Evolutionary conservation across 2,797 vertebrate species (phyloP).

Genomic region (Poeciliopsis paucimaculata): DNA sequence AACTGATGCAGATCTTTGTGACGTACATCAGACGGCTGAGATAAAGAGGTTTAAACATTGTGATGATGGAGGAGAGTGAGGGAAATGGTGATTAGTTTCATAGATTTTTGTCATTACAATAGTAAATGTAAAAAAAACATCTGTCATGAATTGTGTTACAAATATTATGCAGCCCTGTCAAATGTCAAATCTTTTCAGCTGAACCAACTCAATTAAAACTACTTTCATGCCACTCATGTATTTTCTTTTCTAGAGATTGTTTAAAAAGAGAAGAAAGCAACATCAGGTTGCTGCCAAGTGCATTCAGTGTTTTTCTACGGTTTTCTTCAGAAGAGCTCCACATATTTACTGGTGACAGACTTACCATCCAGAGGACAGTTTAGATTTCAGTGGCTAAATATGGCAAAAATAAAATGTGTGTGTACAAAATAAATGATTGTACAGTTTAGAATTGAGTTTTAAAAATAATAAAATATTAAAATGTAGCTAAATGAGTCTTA

Average conservation of each 20-base stretch:
- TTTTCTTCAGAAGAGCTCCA: background rate
- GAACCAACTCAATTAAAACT: background rate
- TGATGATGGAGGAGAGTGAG: background rate
- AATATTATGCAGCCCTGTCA: background rate
- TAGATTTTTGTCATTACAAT: background rate
- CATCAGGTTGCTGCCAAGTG: background rate
- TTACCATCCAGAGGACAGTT: background rate
- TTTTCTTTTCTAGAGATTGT: background rate
- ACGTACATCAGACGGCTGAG: background rate
- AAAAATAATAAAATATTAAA: background rate
- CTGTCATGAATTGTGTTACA: background rate
- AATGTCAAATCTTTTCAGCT: background rate
- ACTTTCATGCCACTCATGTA: background rate
- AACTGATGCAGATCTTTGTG: background rate
- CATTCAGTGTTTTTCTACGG: background rate
- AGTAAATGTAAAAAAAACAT: background rate
- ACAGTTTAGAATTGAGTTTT: background rate
- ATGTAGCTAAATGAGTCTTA: background rate
- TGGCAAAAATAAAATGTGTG: background rate
- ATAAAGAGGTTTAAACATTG: background rate
- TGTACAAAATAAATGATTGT: background rate
- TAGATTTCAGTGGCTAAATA: background rate
- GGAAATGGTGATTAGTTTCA: background rate
- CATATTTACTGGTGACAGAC: background rate
- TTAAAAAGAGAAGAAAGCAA: no score